Evolutionary conservation across 2,888 invertebrate species (phyloP).

Genomic region (Amiota communis): DNA sequence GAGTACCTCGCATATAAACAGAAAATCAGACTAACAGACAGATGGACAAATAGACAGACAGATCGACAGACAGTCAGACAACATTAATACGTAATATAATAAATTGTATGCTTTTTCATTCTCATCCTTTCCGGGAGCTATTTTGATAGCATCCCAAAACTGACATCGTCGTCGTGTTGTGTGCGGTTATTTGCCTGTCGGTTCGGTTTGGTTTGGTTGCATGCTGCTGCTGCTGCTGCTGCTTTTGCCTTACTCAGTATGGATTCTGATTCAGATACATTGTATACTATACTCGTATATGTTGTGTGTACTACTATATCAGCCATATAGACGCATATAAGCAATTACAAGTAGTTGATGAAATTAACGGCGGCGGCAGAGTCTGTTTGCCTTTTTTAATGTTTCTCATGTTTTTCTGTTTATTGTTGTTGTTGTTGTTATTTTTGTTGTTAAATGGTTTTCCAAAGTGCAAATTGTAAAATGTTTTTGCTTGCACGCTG

Average conservation of each 20-base stretch:
- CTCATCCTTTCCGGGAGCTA: conserved; percentile 18
- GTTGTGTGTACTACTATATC: conserved; percentile 40
- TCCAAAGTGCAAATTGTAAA: conserved; percentile 53
- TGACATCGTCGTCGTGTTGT: background rate
- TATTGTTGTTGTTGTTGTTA: too few species aligned
- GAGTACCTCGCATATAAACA: too few species aligned
- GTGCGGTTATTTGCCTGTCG: conserved; percentile 1
- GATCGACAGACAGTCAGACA: conserved; percentile 46
- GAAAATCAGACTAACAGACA: conserved; percentile 39
- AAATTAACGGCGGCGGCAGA: conserved; percentile 55
- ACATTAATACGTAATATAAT: conserved; percentile 68
- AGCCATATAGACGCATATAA: conserved; percentile 44
- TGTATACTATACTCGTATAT: background rate
- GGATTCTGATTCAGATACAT: too few species aligned
- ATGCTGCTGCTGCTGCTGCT: background rate
- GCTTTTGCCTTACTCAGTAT: background rate
- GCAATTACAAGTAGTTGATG: conserved; percentile 65
- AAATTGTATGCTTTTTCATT: conserved; percentile 53
- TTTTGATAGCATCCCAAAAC: conserved; percentile 13
- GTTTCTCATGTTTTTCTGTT: too few species aligned
- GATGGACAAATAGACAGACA: conserved; percentile 20
- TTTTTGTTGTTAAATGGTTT: conserved; percentile 49
- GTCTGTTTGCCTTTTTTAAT: conserved; percentile 55
- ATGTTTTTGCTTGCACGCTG: conserved; percentile 10
- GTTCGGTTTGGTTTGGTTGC: background rate